Conservation (phyloP, 64 coral and sea anemone species). For the Orbicella faveolata region DNA sequence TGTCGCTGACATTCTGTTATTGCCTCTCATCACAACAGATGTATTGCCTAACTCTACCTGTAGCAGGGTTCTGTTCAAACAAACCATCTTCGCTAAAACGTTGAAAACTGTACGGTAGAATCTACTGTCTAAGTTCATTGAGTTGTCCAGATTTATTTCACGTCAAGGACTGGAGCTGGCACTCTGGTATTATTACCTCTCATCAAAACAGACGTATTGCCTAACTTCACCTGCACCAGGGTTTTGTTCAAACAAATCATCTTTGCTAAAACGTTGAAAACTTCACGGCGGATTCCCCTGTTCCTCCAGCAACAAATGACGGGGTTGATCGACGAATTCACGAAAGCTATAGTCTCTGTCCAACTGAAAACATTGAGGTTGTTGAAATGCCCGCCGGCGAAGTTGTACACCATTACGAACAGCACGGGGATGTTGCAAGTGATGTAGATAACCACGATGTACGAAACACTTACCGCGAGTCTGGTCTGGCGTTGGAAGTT, state of each 20-base stretch:
- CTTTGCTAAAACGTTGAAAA: not conserved
- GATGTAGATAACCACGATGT: conserved; percentile 69
- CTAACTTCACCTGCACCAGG: not conserved
- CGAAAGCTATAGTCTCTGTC: conserved; percentile 76
- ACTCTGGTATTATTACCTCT: not conserved
- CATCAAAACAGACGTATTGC: not conserved
- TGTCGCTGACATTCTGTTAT: no score
- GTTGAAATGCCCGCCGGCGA: conserved; percentile 25
- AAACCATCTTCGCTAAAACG: no score
- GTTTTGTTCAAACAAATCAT: conserved; percentile 5
- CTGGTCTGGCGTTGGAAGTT: conserved; percentile 49
- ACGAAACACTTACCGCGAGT: conserved; percentile 70
- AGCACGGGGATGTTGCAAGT: conserved; percentile 78
- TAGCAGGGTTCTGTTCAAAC: no score
- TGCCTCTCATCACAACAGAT: no score
- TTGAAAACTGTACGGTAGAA: not conserved
- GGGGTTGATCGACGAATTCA: conserved; percentile 68
- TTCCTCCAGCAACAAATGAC: conserved; percentile 79
- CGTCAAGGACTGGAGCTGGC: not conserved
- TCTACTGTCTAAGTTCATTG: not conserved
- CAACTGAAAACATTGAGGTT: conserved; percentile 71
- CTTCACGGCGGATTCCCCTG: conserved; percentile 22
- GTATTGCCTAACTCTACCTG: no score
- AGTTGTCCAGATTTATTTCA: not conserved
- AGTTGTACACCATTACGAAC: conserved; percentile 22